These are phyloP conservation scores for Drosophila nigrodunni DNA, from an alignment of 1,140 invertebrate species.

Conservation along the genomic window DNA sequence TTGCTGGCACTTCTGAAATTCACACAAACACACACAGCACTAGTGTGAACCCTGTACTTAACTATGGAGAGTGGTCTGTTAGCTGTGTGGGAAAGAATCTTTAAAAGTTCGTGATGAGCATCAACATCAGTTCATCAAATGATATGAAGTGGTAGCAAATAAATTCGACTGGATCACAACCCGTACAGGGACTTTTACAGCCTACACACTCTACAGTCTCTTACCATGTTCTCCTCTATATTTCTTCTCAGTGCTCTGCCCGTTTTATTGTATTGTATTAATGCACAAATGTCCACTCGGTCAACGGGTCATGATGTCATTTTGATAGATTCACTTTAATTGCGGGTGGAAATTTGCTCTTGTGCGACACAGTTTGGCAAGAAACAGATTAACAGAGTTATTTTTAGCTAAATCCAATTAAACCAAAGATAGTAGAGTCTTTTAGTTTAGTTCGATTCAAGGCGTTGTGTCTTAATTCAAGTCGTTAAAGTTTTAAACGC, in stretches of 20 bases:
- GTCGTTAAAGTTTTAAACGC: neutral
- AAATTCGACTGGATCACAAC: no score
- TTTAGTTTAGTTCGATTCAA: neutral
- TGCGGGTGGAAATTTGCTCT: conserved; percentile 36
- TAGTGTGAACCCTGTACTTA: neutral
- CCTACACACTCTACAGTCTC: neutral
- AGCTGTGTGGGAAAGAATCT: no score
- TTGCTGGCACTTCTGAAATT: conserved; percentile 47
- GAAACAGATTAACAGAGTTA: conserved; percentile 7
- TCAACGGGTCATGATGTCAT: conserved; percentile 82
- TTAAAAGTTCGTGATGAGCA: no score
- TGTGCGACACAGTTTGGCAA: conserved; percentile 20
- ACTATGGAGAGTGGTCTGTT: no score
- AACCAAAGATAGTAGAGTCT: neutral
- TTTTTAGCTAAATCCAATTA: conserved; percentile 1
- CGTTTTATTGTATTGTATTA: conserved; percentile 55
- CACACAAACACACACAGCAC: conserved; percentile 16
- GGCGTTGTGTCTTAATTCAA: neutral
- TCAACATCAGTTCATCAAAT: no score
- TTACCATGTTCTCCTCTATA: neutral
- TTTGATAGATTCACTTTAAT: conserved; percentile 76
- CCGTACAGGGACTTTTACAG: no score
- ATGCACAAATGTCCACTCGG: conserved; percentile 58
- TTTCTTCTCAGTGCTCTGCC: conserved; percentile 9
- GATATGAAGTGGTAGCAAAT: no score